phyloP scores from a whole-genome alignment of 1,140 invertebrate genomes.

The Micrasema longulum region DNA sequence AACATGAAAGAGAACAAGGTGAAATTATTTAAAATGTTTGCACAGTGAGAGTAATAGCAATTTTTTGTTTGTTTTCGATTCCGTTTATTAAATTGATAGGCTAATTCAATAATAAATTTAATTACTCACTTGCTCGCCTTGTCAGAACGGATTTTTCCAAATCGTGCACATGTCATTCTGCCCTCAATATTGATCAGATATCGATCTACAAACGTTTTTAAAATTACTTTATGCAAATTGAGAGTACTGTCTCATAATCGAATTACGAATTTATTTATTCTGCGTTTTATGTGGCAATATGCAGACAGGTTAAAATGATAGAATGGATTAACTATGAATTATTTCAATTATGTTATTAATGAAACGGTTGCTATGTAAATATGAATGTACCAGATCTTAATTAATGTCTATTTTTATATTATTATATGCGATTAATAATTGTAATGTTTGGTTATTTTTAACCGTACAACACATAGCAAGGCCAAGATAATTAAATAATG shows the following conservation, averaged over 20 bases:
- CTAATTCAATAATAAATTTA: slow-evolving; percentile 34
- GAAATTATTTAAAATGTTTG: slow-evolving; percentile 16
- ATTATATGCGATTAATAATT: too few relatives aligned
- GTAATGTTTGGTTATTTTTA: too few relatives aligned
- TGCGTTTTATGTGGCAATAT: background rate
- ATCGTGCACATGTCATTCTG: slow-evolving; percentile 17
- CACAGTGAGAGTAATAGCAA: slow-evolving; percentile 9
- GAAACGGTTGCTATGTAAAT: too few relatives aligned
- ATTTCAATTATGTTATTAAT: too few relatives aligned
- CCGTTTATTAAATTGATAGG: slow-evolving; percentile 20
- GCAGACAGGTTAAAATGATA: background rate
- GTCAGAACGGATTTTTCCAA: slow-evolving; percentile 13
- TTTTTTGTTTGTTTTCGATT: slow-evolving; percentile 28
- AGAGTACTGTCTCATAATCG: background rate
- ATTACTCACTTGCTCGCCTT: slow-evolving; percentile 19
- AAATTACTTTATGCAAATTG: slow-evolving; percentile 30
- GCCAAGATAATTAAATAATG: too few relatives aligned
- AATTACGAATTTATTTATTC: background rate
- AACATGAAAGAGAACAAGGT: slow-evolving; percentile 34
- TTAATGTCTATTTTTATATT: too few relatives aligned
- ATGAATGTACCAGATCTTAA: too few relatives aligned
- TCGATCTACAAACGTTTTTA: slow-evolving; percentile 17
- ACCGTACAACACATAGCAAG: too few relatives aligned
- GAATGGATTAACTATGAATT: too few relatives aligned
- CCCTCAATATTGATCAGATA: slow-evolving; percentile 31